These are phyloP conservation scores for Psophia crepitans DNA, from an alignment of 2,113 vertebrate species.

Conservation along the genomic window DNA sequence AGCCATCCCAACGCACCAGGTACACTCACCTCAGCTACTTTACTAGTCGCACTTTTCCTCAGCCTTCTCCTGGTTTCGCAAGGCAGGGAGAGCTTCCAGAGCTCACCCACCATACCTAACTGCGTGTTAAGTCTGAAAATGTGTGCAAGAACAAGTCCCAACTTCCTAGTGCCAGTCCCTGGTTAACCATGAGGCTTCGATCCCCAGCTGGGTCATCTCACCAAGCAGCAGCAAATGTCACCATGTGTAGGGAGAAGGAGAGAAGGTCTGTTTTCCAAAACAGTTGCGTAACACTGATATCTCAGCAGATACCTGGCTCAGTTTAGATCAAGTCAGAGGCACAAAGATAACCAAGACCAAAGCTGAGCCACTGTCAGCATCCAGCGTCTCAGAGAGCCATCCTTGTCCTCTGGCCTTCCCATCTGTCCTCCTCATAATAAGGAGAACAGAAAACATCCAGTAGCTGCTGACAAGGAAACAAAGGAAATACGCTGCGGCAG, in stretches of 20 bases:
- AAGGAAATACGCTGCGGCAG: background rate
- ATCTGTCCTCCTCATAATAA: background rate
- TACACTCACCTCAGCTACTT: background rate
- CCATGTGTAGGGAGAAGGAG: background rate
- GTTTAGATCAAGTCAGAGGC: background rate
- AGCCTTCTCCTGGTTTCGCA: background rate
- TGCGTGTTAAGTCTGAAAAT: background rate
- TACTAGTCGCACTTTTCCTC: background rate
- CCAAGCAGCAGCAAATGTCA: background rate
- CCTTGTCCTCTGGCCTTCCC: background rate
- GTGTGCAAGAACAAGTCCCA: background rate
- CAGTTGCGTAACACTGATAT: background rate
- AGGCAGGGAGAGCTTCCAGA: background rate
- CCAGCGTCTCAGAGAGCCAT: background rate
- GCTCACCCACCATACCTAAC: background rate
- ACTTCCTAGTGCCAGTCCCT: background rate
- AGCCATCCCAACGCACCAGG: background rate
- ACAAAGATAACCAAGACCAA: background rate
- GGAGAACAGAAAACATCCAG: background rate
- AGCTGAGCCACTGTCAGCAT: background rate
- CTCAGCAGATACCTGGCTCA: background rate
- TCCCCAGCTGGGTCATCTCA: background rate
- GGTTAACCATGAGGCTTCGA: background rate
- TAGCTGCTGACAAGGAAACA: background rate
- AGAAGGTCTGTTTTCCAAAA: background rate